Conservation (phyloP, 1,140 invertebrate genomes). For the Rhyzopertha dominica region DNA sequence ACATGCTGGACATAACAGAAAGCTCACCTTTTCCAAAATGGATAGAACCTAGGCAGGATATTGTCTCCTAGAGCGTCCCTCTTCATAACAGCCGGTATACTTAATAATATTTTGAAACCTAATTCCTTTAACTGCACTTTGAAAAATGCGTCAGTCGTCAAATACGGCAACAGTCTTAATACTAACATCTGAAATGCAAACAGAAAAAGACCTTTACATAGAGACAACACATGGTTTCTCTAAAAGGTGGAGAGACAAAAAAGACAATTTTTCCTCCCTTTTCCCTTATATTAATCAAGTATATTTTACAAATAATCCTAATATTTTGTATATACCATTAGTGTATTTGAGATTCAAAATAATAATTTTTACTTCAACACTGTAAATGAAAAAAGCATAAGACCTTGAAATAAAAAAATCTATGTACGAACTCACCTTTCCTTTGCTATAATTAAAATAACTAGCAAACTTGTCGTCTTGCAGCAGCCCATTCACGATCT, state of each 20-base stretch:
- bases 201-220: too few species aligned
- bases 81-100: constrained; percentile 39
- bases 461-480: constrained; percentile 61
- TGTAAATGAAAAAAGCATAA: too few species aligned
- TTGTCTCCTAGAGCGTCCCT: constrained; percentile 41
- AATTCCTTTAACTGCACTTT: constrained; percentile 33
- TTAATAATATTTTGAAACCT: constrained; percentile 37
- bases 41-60: constrained; percentile 39
- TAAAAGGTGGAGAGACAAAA: too few species aligned
- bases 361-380: too few species aligned
- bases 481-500: constrained; percentile 57
- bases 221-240: too few species aligned
- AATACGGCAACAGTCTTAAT: constrained; percentile 53
- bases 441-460: constrained; percentile 67
- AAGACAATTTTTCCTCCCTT: too few species aligned
- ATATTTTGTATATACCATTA: too few species aligned
- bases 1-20: background rate
- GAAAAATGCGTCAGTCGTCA: constrained; percentile 30
- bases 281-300: too few species aligned
- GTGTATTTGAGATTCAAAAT: too few species aligned
- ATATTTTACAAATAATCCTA: too few species aligned
- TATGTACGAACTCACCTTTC: constrained; percentile 53
- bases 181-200: constrained; percentile 49
- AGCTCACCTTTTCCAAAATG: constrained; percentile 39
- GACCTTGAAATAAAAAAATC: too few species aligned